Conservation (phyloP, 2,888 invertebrate genomes). For the Macropis europaea region DNA sequence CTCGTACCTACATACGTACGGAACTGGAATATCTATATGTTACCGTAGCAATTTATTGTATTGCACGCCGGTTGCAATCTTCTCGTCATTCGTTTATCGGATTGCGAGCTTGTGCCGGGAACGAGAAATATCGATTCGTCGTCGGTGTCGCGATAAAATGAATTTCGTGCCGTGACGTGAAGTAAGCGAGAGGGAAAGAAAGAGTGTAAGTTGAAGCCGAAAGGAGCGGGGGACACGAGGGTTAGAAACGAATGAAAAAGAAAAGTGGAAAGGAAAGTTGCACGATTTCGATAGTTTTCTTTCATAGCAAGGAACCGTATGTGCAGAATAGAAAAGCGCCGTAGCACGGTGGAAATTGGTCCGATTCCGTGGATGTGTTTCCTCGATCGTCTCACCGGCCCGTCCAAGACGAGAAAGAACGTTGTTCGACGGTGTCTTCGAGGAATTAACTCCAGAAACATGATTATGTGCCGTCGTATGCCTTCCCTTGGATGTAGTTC, state of each 20-base stretch:
- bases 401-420: slow-evolving; percentile 24
- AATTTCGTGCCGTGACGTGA: slow-evolving; percentile 55
- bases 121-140: slow-evolving; percentile 61
- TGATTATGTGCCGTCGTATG: slow-evolving; percentile 21
- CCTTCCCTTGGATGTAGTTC: not conserved
- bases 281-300: slow-evolving; percentile 48
- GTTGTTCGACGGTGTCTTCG: not conserved
- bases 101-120: slow-evolving; percentile 54
- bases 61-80: slow-evolving; percentile 54
- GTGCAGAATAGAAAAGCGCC: slow-evolving; percentile 22
- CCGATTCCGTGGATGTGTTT: slow-evolving; percentile 23
- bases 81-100: slow-evolving; percentile 63
- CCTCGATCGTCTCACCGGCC: slow-evolving; percentile 40
- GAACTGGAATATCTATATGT: slow-evolving; percentile 25
- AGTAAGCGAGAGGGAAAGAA: slow-evolving; percentile 29
- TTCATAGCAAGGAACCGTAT: slow-evolving; percentile 31
- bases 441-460: slow-evolving; percentile 35
- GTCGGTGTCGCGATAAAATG: slow-evolving; percentile 60
- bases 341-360: slow-evolving; percentile 1
- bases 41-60: slow-evolving; percentile 51
- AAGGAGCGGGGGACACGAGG: not conserved
- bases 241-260: not conserved
- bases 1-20: slow-evolving; percentile 14
- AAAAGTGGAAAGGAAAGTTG: not conserved
- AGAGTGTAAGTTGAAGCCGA: slow-evolving; percentile 4